Conservation (phyloP, 2,113 vertebrate species). For the Gopherus flavomarginatus region DNA sequence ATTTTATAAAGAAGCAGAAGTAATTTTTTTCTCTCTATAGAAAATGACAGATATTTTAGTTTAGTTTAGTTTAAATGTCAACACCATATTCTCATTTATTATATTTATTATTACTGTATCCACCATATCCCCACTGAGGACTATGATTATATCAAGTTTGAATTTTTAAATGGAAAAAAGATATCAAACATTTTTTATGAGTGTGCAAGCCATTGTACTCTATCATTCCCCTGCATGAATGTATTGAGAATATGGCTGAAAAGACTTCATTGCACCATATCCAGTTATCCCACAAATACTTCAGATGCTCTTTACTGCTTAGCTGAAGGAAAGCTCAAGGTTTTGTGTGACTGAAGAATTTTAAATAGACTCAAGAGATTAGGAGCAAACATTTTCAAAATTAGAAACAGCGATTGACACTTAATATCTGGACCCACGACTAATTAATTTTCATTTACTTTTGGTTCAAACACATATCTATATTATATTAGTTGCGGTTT, state of each 20-base stretch:
- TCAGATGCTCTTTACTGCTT: not conserved
- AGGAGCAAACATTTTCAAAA: slow-evolving; percentile 60
- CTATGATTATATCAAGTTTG: not conserved
- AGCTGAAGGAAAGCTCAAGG: slow-evolving; percentile 1
- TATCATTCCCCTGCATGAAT: not conserved
- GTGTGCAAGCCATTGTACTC: not conserved
- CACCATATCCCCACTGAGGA: not conserved
- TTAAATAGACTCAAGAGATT: slow-evolving; percentile 48
- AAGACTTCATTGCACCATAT: not conserved
- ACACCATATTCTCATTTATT: not conserved
- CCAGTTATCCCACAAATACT: not conserved
- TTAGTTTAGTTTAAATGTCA: not conserved
- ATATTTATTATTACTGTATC: not conserved
- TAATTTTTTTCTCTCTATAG: not conserved
- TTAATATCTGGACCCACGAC: slow-evolving; percentile 26
- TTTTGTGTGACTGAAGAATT: slow-evolving; percentile 13
- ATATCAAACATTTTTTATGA: not conserved
- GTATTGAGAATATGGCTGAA: not conserved
- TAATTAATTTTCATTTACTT: slow-evolving; percentile 57
- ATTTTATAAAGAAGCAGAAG: not conserved
- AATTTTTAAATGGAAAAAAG: not conserved
- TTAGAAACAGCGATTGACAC: slow-evolving; percentile 33
- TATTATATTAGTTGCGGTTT: slow-evolving; percentile 20
- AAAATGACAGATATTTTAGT: not conserved
- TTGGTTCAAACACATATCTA: slow-evolving; percentile 30